Evolutionary conservation across 2,888 invertebrate species (phyloP).

Genomic region (Anarsia innoxiella): DNA sequence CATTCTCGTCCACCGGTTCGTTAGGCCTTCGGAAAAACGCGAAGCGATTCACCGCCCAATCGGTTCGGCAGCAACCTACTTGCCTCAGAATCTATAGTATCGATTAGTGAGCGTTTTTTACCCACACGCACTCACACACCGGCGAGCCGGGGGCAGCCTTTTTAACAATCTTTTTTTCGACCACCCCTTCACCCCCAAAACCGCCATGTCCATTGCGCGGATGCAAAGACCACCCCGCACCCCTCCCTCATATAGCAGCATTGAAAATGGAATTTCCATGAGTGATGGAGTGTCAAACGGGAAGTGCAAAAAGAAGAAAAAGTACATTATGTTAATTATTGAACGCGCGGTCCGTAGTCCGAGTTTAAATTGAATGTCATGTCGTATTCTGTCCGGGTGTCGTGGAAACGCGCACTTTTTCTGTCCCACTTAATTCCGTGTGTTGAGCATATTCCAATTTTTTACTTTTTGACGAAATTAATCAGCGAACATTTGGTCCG

Average conservation of each 20-base stretch:
- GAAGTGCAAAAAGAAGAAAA: slow-evolving; percentile 73
- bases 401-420: slow-evolving; percentile 40
- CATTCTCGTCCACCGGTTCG: slow-evolving; percentile 59
- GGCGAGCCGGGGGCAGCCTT: slow-evolving; percentile 66
- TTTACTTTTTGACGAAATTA: slow-evolving; percentile 23
- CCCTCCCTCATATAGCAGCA: slow-evolving; percentile 66
- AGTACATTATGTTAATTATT: slow-evolving; percentile 75
- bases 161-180: slow-evolving; percentile 75
- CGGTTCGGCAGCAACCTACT: slow-evolving; percentile 67
- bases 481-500: slow-evolving; percentile 15
- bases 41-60: slow-evolving; percentile 51
- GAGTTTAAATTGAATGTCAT: slow-evolving; percentile 74
- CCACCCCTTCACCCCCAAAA: slow-evolving; percentile 64
- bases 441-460: slow-evolving; percentile 30
- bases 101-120: slow-evolving; percentile 73
- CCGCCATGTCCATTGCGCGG: slow-evolving; percentile 72
- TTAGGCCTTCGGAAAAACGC: slow-evolving; percentile 54
- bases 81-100: slow-evolving; percentile 74
- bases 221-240: slow-evolving; percentile 70
- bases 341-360: slow-evolving; percentile 58
- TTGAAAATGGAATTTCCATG: slow-evolving; percentile 76
- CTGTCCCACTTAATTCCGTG: slow-evolving; percentile 37
- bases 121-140: slow-evolving; percentile 71
- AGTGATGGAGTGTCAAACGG: slow-evolving; percentile 76
- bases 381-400: slow-evolving; percentile 40